phyloP scores from a whole-genome alignment of 1,140 invertebrate genomes.

The Homarus americanus region DNA sequence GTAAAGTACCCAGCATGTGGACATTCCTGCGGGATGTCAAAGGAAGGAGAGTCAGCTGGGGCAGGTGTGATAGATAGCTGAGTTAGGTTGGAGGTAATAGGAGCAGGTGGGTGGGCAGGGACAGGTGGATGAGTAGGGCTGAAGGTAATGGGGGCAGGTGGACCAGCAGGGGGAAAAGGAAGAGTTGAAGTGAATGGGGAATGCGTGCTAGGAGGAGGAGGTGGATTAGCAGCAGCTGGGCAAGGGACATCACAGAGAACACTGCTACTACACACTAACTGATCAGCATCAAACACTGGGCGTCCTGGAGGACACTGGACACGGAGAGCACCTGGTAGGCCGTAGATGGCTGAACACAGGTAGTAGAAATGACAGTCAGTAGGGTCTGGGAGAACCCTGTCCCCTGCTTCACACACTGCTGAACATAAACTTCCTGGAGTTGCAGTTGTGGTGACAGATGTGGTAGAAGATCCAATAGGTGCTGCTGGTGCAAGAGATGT shows the following conservation, averaged over 20 bases:
- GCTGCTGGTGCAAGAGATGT: neutral
- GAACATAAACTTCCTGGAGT: neutral
- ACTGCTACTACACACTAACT: neutral
- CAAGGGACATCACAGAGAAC: slow-evolving; percentile 17
- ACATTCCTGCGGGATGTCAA: neutral
- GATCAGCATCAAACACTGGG: slow-evolving; percentile 25
- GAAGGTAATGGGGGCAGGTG: too few relatives aligned
- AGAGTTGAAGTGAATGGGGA: too few relatives aligned
- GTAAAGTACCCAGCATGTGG: slow-evolving; percentile 33
- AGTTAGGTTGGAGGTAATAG: too few relatives aligned
- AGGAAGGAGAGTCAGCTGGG: neutral
- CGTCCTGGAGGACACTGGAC: slow-evolving; percentile 17
- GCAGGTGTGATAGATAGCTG: too few relatives aligned
- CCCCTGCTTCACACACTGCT: neutral
- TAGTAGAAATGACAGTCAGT: slow-evolving; percentile 36
- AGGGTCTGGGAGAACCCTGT: slow-evolving; percentile 10
- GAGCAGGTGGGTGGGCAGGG: too few relatives aligned
- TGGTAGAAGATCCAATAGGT: neutral
- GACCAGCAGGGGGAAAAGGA: neutral
- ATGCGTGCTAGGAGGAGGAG: too few relatives aligned
- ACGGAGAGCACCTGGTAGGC: neutral
- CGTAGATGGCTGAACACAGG: neutral
- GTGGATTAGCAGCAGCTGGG: neutral
- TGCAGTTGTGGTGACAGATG: neutral
- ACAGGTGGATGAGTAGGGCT: neutral